These are phyloP conservation scores for Callorhinus ursinus DNA, from an alignment of 2,113 vertebrate species.

Conservation along the genomic window DNA sequence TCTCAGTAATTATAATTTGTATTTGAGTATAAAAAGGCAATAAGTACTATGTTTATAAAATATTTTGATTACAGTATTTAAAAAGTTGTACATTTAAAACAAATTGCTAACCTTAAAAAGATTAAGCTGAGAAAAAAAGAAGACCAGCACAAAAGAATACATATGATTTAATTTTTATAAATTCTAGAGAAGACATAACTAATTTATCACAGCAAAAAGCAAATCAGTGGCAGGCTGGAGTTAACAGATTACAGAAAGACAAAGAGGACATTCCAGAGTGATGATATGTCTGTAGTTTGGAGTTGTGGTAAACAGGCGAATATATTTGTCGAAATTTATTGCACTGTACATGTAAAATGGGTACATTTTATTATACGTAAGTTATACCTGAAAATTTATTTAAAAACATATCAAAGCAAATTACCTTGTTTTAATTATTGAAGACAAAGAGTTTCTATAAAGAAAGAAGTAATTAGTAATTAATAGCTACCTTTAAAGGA, in stretches of 20 bases:
- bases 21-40: background rate
- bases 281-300: background rate
- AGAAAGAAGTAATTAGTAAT: background rate
- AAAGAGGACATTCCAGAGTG: accelerated
- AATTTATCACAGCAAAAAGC: background rate
- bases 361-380: background rate
- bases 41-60: background rate
- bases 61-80: background rate
- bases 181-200: background rate
- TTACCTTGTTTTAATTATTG: background rate
- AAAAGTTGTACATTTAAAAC: background rate
- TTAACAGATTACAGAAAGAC: background rate
- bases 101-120: background rate
- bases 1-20: background rate
- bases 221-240: background rate
- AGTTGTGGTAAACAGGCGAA: background rate
- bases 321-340: background rate
- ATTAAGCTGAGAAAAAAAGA: background rate
- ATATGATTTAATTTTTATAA: background rate
- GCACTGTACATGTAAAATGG: background rate
- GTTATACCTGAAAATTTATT: background rate
- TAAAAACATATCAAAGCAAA: background rate
- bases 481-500: background rate
- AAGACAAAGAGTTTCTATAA: background rate
- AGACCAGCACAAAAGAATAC: background rate